Percentiles rank a stretch among this genome's conserved stretches.
These are phyloP conservation scores for Chaitophorus viminalis DNA, from an alignment of 2,888 invertebrate genomes.

Conservation along the genomic window DNA sequence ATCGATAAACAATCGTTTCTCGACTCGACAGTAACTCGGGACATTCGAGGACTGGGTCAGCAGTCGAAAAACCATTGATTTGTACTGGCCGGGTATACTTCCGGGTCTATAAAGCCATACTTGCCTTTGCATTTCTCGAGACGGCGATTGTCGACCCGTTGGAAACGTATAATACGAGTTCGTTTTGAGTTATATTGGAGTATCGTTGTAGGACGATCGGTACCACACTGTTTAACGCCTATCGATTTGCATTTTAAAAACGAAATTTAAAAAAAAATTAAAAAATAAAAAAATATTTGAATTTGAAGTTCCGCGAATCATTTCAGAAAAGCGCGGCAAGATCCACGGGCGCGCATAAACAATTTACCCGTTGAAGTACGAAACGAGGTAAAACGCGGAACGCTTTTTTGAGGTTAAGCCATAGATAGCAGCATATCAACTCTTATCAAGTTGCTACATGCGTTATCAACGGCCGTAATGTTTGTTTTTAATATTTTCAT, in stretches of 20 bases:
- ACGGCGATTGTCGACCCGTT: no score
- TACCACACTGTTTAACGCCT: no score
- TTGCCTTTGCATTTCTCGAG: no score
- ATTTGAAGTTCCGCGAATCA: background rate
- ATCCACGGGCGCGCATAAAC: constrained; percentile 50
- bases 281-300: background rate
- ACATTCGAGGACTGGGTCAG: no score
- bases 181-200: background rate
- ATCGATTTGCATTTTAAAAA: background rate
- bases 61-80: no score
- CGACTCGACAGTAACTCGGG: no score
- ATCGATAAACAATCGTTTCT: no score
- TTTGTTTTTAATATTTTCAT: background rate
- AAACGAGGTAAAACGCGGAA: background rate
- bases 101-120: no score
- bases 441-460: constrained; percentile 1
- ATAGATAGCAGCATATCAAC: no score
- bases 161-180: no score
- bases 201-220: background rate
- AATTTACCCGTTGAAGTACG: constrained; percentile 51
- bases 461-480: background rate
- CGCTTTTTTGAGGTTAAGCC: constrained; percentile 15
- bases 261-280: background rate
- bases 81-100: no score
- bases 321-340: constrained; percentile 58